Percentiles rank a stretch among this genome's conserved stretches.
Conservation (phyloP, 2,113 vertebrate genomes). For the Nesogale talazaci region DNA sequence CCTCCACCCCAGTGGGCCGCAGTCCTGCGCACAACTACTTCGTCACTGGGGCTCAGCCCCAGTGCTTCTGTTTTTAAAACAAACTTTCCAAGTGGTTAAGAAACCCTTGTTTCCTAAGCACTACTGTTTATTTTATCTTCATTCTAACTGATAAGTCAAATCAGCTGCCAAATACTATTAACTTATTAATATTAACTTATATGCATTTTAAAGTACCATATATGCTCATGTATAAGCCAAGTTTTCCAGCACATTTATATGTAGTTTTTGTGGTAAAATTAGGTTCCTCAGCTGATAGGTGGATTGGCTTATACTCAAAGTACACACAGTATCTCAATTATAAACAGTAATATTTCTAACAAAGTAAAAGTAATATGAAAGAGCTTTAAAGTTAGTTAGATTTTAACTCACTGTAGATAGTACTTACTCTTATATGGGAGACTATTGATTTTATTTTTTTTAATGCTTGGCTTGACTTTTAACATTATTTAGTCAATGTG, state of each 20-base stretch:
- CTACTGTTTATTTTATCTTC: background rate
- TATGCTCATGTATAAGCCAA: too few relatives aligned
- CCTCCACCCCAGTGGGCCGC: too few relatives aligned
- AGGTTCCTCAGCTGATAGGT: too few relatives aligned
- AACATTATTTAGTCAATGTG: background rate
- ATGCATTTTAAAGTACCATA: background rate
- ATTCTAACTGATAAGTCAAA: background rate
- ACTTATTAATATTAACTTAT: slow-evolving; percentile 19
- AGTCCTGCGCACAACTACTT: too few relatives aligned
- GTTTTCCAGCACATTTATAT: too few relatives aligned
- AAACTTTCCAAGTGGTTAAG: slow-evolving; percentile 20
- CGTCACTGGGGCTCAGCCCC: too few relatives aligned
- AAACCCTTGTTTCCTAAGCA: slow-evolving; percentile 10
- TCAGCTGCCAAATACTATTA: slow-evolving; percentile 1
- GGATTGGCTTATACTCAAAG: too few relatives aligned
- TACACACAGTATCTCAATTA: background rate
- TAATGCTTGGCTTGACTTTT: background rate
- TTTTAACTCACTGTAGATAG: background rate
- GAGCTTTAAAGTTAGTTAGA: background rate
- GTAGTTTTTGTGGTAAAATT: too few relatives aligned
- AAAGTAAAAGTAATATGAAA: slow-evolving; percentile 9
- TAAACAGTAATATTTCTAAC: slow-evolving; percentile 5
- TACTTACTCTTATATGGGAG: background rate
- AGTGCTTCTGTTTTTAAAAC: background rate
- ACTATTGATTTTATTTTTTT: background rate